Evolutionary conservation across 2,797 vertebrate genomes (phyloP).

Genomic region (Macropodus opercularis): DNA sequence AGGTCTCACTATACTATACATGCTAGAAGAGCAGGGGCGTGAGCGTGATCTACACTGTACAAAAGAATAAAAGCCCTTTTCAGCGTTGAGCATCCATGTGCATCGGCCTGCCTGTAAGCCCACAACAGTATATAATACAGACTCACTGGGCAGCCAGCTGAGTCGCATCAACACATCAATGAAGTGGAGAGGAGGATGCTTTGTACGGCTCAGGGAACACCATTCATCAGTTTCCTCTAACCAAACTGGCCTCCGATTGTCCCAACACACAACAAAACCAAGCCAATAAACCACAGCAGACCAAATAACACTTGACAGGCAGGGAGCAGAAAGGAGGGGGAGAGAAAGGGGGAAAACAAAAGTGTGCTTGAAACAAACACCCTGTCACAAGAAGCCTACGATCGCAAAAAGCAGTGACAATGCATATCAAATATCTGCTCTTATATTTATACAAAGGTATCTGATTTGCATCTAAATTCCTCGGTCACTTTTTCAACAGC

Average conservation of each 20-base stretch:
- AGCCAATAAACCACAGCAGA: conserved; percentile 71
- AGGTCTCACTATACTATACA: conserved; percentile 11
- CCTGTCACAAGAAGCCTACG: too few relatives aligned
- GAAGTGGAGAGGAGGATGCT: conserved; percentile 65
- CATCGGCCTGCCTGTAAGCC: conserved; percentile 59
- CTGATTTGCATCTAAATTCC: too few relatives aligned
- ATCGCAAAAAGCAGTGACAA: too few relatives aligned
- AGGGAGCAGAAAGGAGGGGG: conserved; percentile 24
- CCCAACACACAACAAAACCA: conserved; percentile 60
- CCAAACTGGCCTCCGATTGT: conserved; percentile 66
- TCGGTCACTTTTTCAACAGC: too few relatives aligned
- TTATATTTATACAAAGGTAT: too few relatives aligned
- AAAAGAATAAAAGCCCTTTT: conserved; percentile 61
- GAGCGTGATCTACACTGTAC: conserved; percentile 28
- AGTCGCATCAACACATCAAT: conserved; percentile 70
- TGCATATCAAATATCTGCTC: too few relatives aligned
- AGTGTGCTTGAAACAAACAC: conserved; percentile 30
- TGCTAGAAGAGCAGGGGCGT: too few relatives aligned
- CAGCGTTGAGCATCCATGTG: conserved; percentile 46
- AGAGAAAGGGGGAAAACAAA: conserved; percentile 1
- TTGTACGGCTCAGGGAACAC: conserved; percentile 67
- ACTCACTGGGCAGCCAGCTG: conserved; percentile 65
- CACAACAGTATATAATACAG: conserved; percentile 55
- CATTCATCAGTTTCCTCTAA: conserved; percentile 68
- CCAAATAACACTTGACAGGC: conserved; percentile 70